A percentile compares a stretch with the other conserved stretches of the same genome.
These are phyloP conservation scores for Gymnosoma rotundatum DNA, from an alignment of 2,888 invertebrate genomes.

Conservation along the genomic window DNA sequence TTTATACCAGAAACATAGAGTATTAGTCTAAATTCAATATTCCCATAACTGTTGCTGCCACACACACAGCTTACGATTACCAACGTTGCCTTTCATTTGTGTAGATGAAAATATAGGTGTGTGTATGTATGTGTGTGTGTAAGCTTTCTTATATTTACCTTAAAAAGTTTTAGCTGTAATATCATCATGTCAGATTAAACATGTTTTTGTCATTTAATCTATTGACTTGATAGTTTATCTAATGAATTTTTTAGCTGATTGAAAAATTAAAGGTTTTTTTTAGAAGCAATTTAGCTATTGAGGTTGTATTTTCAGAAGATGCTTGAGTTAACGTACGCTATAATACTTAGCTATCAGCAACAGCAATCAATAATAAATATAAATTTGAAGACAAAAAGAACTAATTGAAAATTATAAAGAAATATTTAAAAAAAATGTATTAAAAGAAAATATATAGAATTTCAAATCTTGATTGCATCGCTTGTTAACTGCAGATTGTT, in stretches of 20 bases:
- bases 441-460: no score
- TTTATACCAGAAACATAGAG: not conserved
- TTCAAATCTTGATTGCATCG: no score
- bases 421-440: not conserved
- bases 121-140: no score
- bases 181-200: slow-evolving; percentile 58
- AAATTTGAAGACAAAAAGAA: not conserved
- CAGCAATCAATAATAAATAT: slow-evolving; percentile 8
- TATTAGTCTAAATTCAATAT: slow-evolving; percentile 58
- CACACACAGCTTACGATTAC: not conserved
- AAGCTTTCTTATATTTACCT: slow-evolving; percentile 21
- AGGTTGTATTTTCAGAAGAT: not conserved
- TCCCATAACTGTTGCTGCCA: slow-evolving; percentile 54
- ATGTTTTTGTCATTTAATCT: slow-evolving; percentile 66
- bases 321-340: not conserved
- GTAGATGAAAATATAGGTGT: not conserved
- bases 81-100: slow-evolving; percentile 24
- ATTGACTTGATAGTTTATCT: slow-evolving; percentile 64
- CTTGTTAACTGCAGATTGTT: no score
- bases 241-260: slow-evolving; percentile 67
- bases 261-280: slow-evolving; percentile 63
- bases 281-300: slow-evolving; percentile 52
- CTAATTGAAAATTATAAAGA: not conserved
- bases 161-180: slow-evolving; percentile 13
- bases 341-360: not conserved